Evolutionary conservation across 2,113 vertebrate genomes (phyloP).

Genomic region (Caranx ignobilis): DNA sequence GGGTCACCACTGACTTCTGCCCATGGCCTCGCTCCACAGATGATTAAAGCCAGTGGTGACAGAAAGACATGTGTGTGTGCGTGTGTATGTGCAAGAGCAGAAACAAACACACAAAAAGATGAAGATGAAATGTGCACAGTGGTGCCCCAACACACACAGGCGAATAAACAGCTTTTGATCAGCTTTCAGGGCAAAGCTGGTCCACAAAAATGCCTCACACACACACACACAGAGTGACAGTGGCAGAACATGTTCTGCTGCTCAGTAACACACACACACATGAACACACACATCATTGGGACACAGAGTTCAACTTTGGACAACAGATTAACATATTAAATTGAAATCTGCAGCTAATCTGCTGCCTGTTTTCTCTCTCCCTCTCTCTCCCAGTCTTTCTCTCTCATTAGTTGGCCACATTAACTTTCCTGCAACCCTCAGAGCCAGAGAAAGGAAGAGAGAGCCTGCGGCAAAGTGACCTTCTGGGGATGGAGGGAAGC

Average conservation of each 20-base stretch:
- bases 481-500: slow-evolving; percentile 76
- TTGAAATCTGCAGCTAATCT: slow-evolving; percentile 53
- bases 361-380: neutral
- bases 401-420: slow-evolving; percentile 71
- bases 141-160: slow-evolving; percentile 26
- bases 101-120: slow-evolving; percentile 50
- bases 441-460: slow-evolving; percentile 70
- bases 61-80: slow-evolving; percentile 35
- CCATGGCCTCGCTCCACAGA: slow-evolving; percentile 65
- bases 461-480: slow-evolving; percentile 83
- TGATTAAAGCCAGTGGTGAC: slow-evolving; percentile 80
- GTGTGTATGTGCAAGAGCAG: slow-evolving; percentile 2
- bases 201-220: slow-evolving; percentile 24
- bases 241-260: slow-evolving; percentile 10
- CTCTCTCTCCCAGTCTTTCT: slow-evolving; percentile 32
- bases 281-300: slow-evolving; percentile 17
- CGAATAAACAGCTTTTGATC: slow-evolving; percentile 75
- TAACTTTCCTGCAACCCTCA: slow-evolving; percentile 64
- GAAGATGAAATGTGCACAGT: slow-evolving; percentile 49
- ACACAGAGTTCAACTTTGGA: slow-evolving; percentile 46
- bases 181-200: slow-evolving; percentile 60
- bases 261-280: slow-evolving; percentile 4
- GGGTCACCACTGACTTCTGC: slow-evolving; percentile 68
- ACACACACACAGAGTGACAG: slow-evolving; percentile 18
- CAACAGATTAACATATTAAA: slow-evolving; percentile 64